These are phyloP conservation scores for Nibea albiflora DNA, from an alignment of 2,113 vertebrate species.

Conservation along the genomic window DNA sequence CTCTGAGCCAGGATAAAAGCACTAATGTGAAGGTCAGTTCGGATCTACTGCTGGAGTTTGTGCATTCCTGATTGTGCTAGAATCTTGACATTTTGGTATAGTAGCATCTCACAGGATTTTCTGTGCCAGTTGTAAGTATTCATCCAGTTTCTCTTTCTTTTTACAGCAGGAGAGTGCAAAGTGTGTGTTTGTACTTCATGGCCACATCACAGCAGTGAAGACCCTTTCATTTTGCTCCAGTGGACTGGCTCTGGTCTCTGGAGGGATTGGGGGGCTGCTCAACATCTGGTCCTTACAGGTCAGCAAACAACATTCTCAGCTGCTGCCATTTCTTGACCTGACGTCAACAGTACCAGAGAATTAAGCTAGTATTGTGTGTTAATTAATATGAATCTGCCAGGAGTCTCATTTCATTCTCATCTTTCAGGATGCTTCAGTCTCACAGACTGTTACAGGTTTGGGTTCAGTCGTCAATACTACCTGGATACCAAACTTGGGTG, in stretches of 20 bases:
- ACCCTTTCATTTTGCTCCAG: constrained; percentile 84
- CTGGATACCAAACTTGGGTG: constrained; percentile 85
- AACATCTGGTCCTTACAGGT: constrained; percentile 89
- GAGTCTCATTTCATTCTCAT: constrained; percentile 9
- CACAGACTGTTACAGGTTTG: constrained; percentile 85
- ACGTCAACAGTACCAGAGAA: background rate
- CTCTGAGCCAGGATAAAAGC: constrained; percentile 73
- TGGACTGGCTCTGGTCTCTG: constrained; percentile 84
- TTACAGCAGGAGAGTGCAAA: constrained; percentile 76
- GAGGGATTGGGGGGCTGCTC: constrained; percentile 85
- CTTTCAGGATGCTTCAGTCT: constrained; percentile 85
- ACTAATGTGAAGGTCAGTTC: constrained; percentile 75
- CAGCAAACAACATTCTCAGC: constrained; percentile 23
- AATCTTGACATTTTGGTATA: background rate
- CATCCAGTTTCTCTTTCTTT: constrained; percentile 16
- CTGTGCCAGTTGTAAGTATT: background rate
- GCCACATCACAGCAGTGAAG: constrained; percentile 86
- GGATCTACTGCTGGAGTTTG: constrained; percentile 2
- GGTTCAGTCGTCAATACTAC: constrained; percentile 84
- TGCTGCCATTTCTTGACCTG: background rate
- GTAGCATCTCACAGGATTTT: background rate
- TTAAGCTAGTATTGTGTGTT: background rate
- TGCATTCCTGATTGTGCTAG: background rate
- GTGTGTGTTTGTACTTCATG: constrained; percentile 83
- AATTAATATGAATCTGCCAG: background rate